Evolutionary conservation across 2,888 invertebrate species (phyloP).

Genomic region (Pocota personata): DNA sequence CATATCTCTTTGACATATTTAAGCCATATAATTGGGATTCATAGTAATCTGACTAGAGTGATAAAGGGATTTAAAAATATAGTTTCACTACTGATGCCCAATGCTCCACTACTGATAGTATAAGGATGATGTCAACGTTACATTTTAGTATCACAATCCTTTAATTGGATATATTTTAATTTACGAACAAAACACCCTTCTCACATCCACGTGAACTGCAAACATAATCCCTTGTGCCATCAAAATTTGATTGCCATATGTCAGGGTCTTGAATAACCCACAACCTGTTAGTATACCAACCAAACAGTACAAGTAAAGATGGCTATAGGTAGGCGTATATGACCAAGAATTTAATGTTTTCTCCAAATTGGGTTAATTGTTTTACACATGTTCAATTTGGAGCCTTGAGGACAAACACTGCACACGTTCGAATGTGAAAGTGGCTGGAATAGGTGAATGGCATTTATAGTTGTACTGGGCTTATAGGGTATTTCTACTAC

Average conservation of each 20-base stretch:
- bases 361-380: slow-evolving; percentile 60
- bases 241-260: slow-evolving; percentile 53
- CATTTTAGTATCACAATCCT: neutral
- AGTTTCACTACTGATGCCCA: too few species aligned
- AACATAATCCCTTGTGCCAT: slow-evolving; percentile 21
- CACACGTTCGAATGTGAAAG: neutral
- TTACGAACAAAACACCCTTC: neutral
- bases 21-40: too few species aligned
- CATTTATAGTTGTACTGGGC: neutral
- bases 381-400: slow-evolving; percentile 60
- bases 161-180: neutral
- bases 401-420: neutral
- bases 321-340: neutral
- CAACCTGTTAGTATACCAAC: neutral
- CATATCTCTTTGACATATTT: too few species aligned
- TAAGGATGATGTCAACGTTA: neutral
- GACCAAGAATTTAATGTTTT: slow-evolving; percentile 23
- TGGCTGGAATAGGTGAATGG: neutral
- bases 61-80: too few species aligned
- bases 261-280: neutral
- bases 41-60: too few species aligned
- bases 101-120: too few species aligned
- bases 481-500: neutral
- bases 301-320: neutral
- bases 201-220: neutral